These are phyloP conservation scores for Chloromyia formosa DNA, from an alignment of 2,888 invertebrate species.

Conservation along the genomic window DNA sequence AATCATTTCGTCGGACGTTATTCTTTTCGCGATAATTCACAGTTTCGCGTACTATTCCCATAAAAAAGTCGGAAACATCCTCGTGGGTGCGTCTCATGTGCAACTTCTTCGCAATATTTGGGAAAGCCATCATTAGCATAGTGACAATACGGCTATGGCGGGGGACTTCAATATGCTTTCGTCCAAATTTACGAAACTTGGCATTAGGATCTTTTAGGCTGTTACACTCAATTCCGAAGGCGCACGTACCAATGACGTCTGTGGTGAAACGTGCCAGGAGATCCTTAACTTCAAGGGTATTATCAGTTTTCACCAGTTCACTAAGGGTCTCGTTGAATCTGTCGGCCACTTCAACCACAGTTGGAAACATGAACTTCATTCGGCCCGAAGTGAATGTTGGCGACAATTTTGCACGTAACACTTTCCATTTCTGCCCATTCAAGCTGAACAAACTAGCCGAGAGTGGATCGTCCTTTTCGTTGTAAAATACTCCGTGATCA, in stretches of 20 bases:
- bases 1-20: constrained; percentile 64
- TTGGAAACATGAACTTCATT: too few species aligned
- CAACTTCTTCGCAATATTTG: not conserved
- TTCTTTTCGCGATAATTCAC: constrained; percentile 60
- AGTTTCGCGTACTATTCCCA: constrained; percentile 59
- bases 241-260: constrained; percentile 66
- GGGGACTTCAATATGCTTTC: constrained; percentile 44
- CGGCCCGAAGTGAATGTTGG: too few species aligned
- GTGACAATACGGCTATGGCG: not conserved
- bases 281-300: constrained; percentile 64
- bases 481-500: constrained; percentile 58
- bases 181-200: constrained; percentile 54
- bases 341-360: constrained; percentile 50
- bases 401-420: constrained; percentile 55
- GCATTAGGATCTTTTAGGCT: constrained; percentile 57
- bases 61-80: constrained; percentile 56
- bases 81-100: constrained; percentile 52
- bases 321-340: constrained; percentile 53
- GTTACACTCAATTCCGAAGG: constrained; percentile 65
- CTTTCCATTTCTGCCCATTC: constrained; percentile 62
- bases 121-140: not conserved
- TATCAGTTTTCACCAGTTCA: not conserved
- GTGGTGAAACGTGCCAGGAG: constrained; percentile 64
- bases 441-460: constrained; percentile 61
- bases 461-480: constrained; percentile 60